phyloP scores from a whole-genome alignment of 1,140 invertebrate genomes.

The Zaprionus africanus region DNA sequence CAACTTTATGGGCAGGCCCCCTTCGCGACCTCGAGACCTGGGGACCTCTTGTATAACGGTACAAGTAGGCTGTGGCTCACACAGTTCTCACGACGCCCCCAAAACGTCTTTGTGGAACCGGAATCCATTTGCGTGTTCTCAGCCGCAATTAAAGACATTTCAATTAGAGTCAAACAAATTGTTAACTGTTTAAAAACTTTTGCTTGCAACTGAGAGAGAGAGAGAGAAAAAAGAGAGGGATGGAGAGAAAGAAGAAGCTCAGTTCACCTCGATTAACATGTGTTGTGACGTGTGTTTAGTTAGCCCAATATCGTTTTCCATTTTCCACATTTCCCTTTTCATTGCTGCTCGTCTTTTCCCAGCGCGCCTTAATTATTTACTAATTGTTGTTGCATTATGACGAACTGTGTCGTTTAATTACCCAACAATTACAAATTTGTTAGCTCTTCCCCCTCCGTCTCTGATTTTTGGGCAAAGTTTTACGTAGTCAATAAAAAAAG shows the following conservation, averaged over 20 bases:
- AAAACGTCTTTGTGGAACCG: background rate
- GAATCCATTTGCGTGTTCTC: conserved; percentile 42
- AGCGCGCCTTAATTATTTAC: conserved; percentile 71
- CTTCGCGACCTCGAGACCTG: background rate
- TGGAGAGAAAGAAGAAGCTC: background rate
- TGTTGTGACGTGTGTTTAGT: conserved; percentile 63
- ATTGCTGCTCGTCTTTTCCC: conserved; percentile 65
- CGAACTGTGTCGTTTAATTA: conserved; percentile 70
- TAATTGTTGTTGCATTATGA: conserved; percentile 78
- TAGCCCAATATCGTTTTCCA: conserved; percentile 15
- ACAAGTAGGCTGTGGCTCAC: background rate
- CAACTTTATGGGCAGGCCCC: background rate
- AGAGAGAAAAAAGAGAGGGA: background rate
- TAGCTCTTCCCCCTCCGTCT: conserved; percentile 22
- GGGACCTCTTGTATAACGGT: conserved; percentile 19
- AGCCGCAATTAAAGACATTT: conserved; percentile 46
- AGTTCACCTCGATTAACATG: conserved; percentile 2
- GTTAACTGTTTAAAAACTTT: conserved; percentile 39
- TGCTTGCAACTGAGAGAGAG: background rate
- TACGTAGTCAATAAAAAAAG: conserved; percentile 18
- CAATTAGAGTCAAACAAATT: conserved; percentile 53
- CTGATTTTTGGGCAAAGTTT: conserved; percentile 33
- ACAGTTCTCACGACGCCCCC: conserved; percentile 38
- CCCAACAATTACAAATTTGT: conserved; percentile 60
- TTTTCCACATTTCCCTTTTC: conserved; percentile 4